Base-by-base conservation (phyloP, 2,113 vertebrate genomes). In the Oreochromis spilurus region DNA sequence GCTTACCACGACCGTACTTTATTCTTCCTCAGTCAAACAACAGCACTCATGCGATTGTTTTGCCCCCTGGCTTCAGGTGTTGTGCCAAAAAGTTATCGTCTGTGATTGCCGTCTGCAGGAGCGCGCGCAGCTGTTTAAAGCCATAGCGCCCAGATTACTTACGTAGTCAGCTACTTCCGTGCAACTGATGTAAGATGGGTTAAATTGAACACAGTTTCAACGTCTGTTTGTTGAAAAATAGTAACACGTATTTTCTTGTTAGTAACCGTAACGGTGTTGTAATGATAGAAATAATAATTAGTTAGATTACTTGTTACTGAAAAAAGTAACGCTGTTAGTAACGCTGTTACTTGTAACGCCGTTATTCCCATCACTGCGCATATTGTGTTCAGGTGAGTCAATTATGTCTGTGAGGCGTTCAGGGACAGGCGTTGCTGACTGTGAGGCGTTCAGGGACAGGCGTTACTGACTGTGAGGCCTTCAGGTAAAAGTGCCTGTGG, bases 401-500 rank as follows among this genome's bases (percentile, higher is more conserved):
- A 5, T 58, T 34, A 36, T n/a, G 17, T 58, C 14, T 31, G 38
- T 81, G 36, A 29, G 31, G 45, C 8, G 0, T 58, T 57, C 9
- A 26, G 10, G 6, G 17, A 60, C 53, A 38, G 38, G 21, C 6
- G 3, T 53, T 3, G 0, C 52, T 50, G 16, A 2, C n/a, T 12
- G 13, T 77, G 24, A 38, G 70, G 38, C 2, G 0, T 82, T 65
- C 57, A 34, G 9, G 10, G 34, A 60, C 43, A 38, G 19, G n/a
- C 0, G 65, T 52, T 9, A 0, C 50, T n/a, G 50, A 9, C 7
- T 53, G 17, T n/a, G n/a, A 24, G 53, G n/a, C 5, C 0, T 72
- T 75, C n/a, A 82, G 13, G 43, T 72, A 26, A 48, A 43, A 26
- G 38, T 43, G 38, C 21, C 13, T 24, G 21, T 75, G 38, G 34